Conservation (phyloP, 2,797 vertebrate genomes). For the Protonibea diacanthus region DNA sequence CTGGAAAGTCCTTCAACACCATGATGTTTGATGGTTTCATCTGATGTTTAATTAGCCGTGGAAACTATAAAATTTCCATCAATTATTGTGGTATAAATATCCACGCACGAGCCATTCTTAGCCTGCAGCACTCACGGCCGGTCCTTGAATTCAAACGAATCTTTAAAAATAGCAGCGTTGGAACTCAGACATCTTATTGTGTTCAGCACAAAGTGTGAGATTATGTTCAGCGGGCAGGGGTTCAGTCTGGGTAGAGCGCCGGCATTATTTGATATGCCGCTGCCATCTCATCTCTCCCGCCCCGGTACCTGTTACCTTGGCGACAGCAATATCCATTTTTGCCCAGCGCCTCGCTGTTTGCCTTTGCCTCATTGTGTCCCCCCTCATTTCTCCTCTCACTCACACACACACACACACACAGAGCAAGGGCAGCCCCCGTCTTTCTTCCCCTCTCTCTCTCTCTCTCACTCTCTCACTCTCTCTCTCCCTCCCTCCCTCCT, state of each 20-base stretch:
- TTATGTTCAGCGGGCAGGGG: slow-evolving; percentile 27
- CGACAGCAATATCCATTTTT: slow-evolving; percentile 69
- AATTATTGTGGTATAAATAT: not conserved
- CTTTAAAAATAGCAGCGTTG: not conserved
- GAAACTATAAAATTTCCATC: too few relatives aligned
- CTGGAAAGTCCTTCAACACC: too few relatives aligned
- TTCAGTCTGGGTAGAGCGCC: slow-evolving; percentile 31
- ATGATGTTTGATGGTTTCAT: too few relatives aligned
- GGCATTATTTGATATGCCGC: slow-evolving; percentile 66
- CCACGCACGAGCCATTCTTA: not conserved
- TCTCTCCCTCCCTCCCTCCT: not conserved
- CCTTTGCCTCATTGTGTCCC: slow-evolving; percentile 56
- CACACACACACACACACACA: slow-evolving; percentile 17
- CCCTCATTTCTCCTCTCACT: slow-evolving; percentile 50
- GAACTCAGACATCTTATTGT: not conserved
- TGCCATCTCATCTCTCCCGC: slow-evolving; percentile 60
- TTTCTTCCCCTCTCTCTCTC: slow-evolving; percentile 39
- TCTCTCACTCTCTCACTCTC: slow-evolving; percentile 10
- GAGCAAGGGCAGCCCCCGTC: slow-evolving; percentile 73
- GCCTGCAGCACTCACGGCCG: not conserved
- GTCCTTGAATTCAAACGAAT: too few relatives aligned
- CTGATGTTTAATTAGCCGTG: too few relatives aligned
- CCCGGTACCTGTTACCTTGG: slow-evolving; percentile 79
- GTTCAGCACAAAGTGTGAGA: slow-evolving; percentile 12
- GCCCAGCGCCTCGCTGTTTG: slow-evolving; percentile 57